Percentiles rank a stretch among this genome's conserved stretches.
Conservation (phyloP, 2,797 vertebrate genomes). For the Takifugu ocellatus region DNA sequence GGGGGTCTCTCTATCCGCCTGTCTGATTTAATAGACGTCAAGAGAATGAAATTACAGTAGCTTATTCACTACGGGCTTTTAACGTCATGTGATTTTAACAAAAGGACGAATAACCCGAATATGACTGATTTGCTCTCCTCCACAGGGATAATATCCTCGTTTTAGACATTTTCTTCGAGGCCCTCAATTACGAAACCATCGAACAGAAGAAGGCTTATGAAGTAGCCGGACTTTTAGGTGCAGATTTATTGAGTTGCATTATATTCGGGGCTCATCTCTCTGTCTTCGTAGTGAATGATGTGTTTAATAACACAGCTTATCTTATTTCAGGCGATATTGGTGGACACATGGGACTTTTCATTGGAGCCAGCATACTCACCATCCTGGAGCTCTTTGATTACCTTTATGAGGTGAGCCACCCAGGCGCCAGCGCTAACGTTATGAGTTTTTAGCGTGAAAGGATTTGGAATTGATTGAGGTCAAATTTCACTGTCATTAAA, state of each 20-base stretch:
- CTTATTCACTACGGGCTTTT: no score
- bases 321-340: conserved; percentile 90
- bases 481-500: no score
- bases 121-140: conserved; percentile 12
- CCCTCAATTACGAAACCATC: conserved; percentile 97
- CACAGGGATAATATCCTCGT: conserved; percentile 95
- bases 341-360: conserved; percentile 98
- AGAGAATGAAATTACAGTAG: no score
- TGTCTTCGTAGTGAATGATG: neutral
- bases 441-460: no score
- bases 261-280: neutral
- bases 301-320: conserved; percentile 6
- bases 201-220: conserved; percentile 99
- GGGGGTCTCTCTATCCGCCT: no score
- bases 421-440: neutral
- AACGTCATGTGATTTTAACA: no score
- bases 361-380: conserved; percentile 95
- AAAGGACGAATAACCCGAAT: neutral
- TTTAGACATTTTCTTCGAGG: conserved; percentile 97
- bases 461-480: no score
- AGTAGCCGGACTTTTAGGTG: conserved; percentile 95
- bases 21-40: no score
- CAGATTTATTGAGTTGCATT: neutral
- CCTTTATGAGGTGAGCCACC: conserved; percentile 87
- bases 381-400: conserved; percentile 98